These are phyloP conservation scores for Alentia gelatinosa DNA, from an alignment of 2,888 invertebrate genomes.

Conservation along the genomic window DNA sequence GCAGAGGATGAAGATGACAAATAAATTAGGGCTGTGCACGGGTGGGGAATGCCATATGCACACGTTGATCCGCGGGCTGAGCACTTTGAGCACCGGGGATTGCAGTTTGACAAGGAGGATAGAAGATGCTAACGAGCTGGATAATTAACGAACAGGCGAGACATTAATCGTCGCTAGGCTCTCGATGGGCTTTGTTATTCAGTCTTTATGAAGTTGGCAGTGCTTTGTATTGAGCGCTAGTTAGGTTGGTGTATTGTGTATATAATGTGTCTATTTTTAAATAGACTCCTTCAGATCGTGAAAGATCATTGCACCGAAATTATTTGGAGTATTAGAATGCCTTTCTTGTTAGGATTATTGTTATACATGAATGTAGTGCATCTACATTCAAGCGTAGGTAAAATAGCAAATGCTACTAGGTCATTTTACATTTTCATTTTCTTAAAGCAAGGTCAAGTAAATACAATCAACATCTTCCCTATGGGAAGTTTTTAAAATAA, in stretches of 20 bases:
- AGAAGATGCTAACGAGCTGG: neutral
- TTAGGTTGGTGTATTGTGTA: neutral
- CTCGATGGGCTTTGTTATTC: neutral
- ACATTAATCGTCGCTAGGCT: neutral
- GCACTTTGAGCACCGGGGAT: slow-evolving; percentile 6
- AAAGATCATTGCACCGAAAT: too few species aligned
- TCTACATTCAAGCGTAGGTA: too few species aligned
- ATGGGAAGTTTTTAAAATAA: neutral
- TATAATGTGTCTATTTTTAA: neutral
- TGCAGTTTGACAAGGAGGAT: slow-evolving; percentile 29
- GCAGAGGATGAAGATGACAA: slow-evolving; percentile 22
- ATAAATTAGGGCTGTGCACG: neutral
- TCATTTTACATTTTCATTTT: neutral
- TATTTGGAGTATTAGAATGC: too few species aligned
- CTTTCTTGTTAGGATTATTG: too few species aligned
- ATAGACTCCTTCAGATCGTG: too few species aligned
- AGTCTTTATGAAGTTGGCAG: neutral
- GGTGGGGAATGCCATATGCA: neutral
- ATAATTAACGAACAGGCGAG: neutral
- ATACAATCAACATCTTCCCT: neutral
- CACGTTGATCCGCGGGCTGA: neutral
- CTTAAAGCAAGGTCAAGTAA: neutral
- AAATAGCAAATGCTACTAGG: neutral
- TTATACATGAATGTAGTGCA: too few species aligned
- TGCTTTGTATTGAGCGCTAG: neutral